Conservation (phyloP, 2,113 vertebrate genomes). For the Microcebus jonahi region DNA sequence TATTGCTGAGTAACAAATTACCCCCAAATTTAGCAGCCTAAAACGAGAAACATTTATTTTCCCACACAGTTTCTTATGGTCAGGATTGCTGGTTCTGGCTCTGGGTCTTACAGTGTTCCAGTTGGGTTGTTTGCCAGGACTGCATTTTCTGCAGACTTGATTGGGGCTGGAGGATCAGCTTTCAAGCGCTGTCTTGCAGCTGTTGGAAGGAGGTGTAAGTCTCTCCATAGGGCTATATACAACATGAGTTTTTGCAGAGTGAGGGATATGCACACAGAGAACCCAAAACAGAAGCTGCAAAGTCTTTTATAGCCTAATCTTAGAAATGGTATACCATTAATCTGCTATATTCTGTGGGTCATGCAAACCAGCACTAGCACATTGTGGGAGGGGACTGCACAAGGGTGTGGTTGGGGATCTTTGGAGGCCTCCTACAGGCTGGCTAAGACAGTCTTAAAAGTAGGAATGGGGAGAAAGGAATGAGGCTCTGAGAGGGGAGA, state of each 20-base stretch:
- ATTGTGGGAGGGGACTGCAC: background rate
- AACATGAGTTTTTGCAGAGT: background rate
- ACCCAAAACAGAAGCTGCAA: background rate
- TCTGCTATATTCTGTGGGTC: background rate
- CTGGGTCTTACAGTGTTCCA: background rate
- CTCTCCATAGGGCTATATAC: background rate
- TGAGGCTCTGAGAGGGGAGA: background rate
- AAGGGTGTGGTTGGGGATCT: background rate
- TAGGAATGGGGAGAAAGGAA: background rate
- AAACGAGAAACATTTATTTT: background rate
- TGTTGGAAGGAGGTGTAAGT: background rate
- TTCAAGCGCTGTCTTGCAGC: background rate
- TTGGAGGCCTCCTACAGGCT: background rate
- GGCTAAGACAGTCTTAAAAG: background rate
- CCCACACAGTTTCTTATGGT: background rate
- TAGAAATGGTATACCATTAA: background rate
- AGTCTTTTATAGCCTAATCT: background rate
- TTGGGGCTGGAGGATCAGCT: background rate
- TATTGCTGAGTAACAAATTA: background rate
- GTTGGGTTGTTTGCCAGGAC: background rate
- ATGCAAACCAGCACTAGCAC: background rate
- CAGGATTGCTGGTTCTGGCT: background rate
- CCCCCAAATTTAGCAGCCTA: background rate
- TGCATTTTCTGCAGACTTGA: background rate
- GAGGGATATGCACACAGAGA: background rate